Conservation (phyloP, 2,888 invertebrate genomes). For the Cheilosia scutellata region DNA sequence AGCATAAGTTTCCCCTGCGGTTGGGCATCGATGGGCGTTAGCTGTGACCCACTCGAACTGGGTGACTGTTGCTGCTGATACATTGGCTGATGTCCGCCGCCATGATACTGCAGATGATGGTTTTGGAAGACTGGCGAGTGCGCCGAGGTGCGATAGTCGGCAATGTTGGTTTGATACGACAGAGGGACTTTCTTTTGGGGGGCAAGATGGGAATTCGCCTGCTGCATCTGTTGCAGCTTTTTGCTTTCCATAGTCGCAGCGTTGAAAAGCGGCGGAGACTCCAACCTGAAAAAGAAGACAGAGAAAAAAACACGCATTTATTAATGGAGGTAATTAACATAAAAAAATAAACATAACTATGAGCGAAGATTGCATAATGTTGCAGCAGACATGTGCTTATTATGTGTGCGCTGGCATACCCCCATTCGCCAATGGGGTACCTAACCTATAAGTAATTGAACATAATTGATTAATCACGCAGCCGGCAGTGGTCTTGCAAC, state of each 20-base stretch:
- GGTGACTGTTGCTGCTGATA: slow-evolving; percentile 78
- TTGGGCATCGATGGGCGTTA: slow-evolving; percentile 82
- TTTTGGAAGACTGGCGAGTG: slow-evolving; percentile 84
- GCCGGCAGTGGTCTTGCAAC: slow-evolving; percentile 43
- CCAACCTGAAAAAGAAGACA: slow-evolving; percentile 86
- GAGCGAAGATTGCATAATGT: slow-evolving; percentile 29
- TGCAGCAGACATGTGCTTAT: slow-evolving; percentile 10
- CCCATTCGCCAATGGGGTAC: slow-evolving; percentile 17
- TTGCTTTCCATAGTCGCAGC: slow-evolving; percentile 89
- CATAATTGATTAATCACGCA: slow-evolving; percentile 81
- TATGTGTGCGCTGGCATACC: not conserved
- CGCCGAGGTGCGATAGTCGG: slow-evolving; percentile 86
- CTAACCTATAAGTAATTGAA: slow-evolving; percentile 79
- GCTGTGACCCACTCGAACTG: slow-evolving; percentile 80
- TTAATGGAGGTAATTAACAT: slow-evolving; percentile 16
- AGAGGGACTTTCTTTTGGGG: slow-evolving; percentile 85
- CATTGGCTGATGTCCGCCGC: slow-evolving; percentile 58
- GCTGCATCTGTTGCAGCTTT: slow-evolving; percentile 85
- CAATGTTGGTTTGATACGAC: slow-evolving; percentile 83
- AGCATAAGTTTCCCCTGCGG: slow-evolving; percentile 81
- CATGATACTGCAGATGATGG: slow-evolving; percentile 77
- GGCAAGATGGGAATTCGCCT: slow-evolving; percentile 82
- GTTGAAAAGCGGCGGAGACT: slow-evolving; percentile 88
- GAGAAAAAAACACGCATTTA: slow-evolving; percentile 6
- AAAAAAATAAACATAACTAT: slow-evolving; percentile 26